Conservation (phyloP, 2,797 vertebrate species). For the Hydrolagus colliei region DNA sequence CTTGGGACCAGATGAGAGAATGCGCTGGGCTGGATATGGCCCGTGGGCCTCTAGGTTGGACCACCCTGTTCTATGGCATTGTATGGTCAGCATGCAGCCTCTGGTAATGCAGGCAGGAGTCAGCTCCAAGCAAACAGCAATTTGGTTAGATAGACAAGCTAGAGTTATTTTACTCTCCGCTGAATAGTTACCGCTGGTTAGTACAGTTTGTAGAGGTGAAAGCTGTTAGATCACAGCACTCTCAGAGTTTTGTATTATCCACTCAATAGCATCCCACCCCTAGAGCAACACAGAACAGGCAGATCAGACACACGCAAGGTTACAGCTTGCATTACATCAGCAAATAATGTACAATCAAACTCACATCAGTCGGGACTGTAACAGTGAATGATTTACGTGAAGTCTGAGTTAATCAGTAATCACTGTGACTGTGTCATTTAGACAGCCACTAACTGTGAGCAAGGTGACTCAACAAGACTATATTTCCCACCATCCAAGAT, state of each 20-base stretch:
- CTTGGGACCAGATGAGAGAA: too few species aligned
- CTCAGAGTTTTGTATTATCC: constrained; percentile 96
- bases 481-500: too few species aligned
- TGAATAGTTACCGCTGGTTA: constrained; percentile 62
- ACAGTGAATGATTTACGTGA: too few species aligned
- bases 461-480: too few species aligned
- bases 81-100: neutral
- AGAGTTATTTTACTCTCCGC: neutral
- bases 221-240: constrained; percentile 67
- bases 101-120: neutral
- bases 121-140: neutral
- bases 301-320: neutral
- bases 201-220: constrained; percentile 60
- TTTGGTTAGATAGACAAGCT: neutral
- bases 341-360: too few species aligned
- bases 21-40: too few species aligned
- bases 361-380: too few species aligned
- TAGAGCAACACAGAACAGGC: constrained; percentile 63
- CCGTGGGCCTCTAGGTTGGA: neutral
- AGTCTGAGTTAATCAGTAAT: too few species aligned
- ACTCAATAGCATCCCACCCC: constrained; percentile 98
- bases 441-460: too few species aligned
- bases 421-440: too few species aligned
- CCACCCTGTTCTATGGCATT: too few species aligned
- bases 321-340: neutral